Evolutionary conservation across 1,140 invertebrate genomes (phyloP), one percentile per base, ranked within the genome.

Genomic region (Trypoxylus dichotomus): DNA sequence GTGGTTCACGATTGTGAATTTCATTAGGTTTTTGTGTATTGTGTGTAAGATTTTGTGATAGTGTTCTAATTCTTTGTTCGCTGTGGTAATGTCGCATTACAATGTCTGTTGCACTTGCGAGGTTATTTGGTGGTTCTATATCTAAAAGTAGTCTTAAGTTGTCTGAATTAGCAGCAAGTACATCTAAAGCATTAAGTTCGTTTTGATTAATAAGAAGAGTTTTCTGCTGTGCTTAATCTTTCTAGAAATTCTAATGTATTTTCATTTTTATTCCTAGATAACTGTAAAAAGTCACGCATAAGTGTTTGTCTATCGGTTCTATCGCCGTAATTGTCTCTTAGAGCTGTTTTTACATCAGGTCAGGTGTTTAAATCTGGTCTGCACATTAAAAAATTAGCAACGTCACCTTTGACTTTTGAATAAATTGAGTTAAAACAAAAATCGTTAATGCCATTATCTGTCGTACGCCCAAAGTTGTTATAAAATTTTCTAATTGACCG

Each of bases 321-420:
- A 27, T 77, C 76, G n/a, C 60, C 76, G 58, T 37, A 77, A 21
- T 72, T 21, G 1, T 42, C 58, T 42, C 60, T 71, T 27, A 47
- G 27, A 0, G 32, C 76, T 13, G 6, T 13, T 72, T 77, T 77
- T 21, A 77, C 13, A 25, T 32, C 11, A 5, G 25, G 24, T 63
- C 76, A 77, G 7, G 13, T 68, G 1, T 10, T 68, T 32, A 76
- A 24, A 63, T 77, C 60, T 24, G 76, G 37, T 72, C 63, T 71
- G n/a, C 60, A 71, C 27, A 60, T 60, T 2, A 77, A 0, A 13
- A 77, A 71, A 24, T 72, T 68, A 25, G 7, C 8, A 19, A 60
- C 76, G 19, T 77, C 29, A 71, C 25, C 41, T 27, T 11, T 43
- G 7, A 77, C 41, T 77, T 77, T 77, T 1, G 47, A 60, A 41